Evolutionary conservation across 1,140 invertebrate genomes (phyloP).

Genomic region (Euura lappo): DNA sequence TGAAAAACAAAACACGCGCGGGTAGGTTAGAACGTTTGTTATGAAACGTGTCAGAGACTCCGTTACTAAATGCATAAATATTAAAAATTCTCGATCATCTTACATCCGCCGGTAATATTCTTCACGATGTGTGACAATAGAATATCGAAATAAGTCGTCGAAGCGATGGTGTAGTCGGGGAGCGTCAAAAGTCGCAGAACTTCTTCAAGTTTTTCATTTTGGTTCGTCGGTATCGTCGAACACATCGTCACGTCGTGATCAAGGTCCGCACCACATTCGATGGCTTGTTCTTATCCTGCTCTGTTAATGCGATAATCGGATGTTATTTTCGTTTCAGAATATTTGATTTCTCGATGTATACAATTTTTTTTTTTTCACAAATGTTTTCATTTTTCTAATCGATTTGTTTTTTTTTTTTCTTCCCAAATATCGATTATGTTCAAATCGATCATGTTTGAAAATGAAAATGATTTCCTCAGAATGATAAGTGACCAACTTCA

Average conservation of each 20-base stretch:
- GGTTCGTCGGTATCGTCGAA: slow-evolving; percentile 28
- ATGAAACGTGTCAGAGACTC: slow-evolving; percentile 8
- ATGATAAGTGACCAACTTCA: too few species aligned
- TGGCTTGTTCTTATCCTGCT: too few species aligned
- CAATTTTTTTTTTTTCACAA: too few species aligned
- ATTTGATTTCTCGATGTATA: too few species aligned
- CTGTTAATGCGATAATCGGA: too few species aligned
- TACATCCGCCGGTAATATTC: slow-evolving; percentile 8
- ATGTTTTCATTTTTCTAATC: too few species aligned
- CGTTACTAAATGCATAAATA: background rate
- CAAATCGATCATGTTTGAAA: too few species aligned
- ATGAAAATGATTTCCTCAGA: too few species aligned
- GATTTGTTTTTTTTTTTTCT: too few species aligned
- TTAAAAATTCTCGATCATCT: background rate
- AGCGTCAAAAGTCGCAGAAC: slow-evolving; percentile 50
- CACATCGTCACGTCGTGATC: background rate
- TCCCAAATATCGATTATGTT: too few species aligned
- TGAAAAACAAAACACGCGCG: background rate
- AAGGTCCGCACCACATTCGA: too few species aligned
- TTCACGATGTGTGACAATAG: slow-evolving; percentile 49
- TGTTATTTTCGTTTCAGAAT: too few species aligned
- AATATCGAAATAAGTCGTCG: slow-evolving; percentile 53
- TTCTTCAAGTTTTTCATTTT: slow-evolving; percentile 42
- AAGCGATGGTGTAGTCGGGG: slow-evolving; percentile 50
- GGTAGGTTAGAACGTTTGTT: background rate